A percentile compares a stretch with the other conserved stretches of the same genome.
phyloP scores from a whole-genome alignment of 2,888 invertebrate genomes.

The Spodoptera picta region DNA sequence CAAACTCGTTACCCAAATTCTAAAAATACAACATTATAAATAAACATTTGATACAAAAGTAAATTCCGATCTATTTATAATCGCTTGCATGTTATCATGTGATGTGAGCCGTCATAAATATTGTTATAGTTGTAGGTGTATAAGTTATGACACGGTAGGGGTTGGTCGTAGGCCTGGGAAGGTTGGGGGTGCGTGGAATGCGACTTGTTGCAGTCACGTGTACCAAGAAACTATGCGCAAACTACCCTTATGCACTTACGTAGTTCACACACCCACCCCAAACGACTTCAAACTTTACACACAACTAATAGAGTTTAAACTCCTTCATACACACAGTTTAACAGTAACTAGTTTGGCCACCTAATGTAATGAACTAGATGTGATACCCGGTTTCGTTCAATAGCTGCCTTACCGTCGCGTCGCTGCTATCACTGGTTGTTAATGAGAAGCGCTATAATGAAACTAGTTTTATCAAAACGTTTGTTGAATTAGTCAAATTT shows the following conservation, averaged over 20 bases:
- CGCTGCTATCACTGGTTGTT: conserved; percentile 39
- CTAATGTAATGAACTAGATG: conserved; percentile 45
- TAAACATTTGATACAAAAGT: conserved; percentile 19
- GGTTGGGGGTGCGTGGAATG: conserved; percentile 64
- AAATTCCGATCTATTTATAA: conserved; percentile 18
- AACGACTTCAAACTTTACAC: conserved; percentile 15
- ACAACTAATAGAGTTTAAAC: conserved; percentile 25
- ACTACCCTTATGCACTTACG: conserved; percentile 59
- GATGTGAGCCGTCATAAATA: conserved; percentile 10
- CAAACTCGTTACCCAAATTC: conserved; percentile 7
- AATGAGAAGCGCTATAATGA: conserved; percentile 44
- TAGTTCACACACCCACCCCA: conserved; percentile 26
- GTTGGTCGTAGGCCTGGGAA: conserved; percentile 61
- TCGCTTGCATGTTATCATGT: conserved; percentile 17
- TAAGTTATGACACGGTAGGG: conserved; percentile 5
- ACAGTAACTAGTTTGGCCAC: conserved; percentile 42
- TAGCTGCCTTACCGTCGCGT: conserved; percentile 38
- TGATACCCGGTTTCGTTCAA: conserved; percentile 44
- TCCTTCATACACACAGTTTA: conserved; percentile 13
- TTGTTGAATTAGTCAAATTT: conserved; percentile 17
- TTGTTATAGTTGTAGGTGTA: conserved; percentile 4
- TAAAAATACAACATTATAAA: conserved; percentile 37
- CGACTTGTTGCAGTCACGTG: conserved; percentile 84
- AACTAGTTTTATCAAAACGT: conserved; percentile 37
- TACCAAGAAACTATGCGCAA: conserved; percentile 66